phyloP scores from a whole-genome alignment of 1,140 invertebrate genomes.

The Sitobion miscanthi region DNA sequence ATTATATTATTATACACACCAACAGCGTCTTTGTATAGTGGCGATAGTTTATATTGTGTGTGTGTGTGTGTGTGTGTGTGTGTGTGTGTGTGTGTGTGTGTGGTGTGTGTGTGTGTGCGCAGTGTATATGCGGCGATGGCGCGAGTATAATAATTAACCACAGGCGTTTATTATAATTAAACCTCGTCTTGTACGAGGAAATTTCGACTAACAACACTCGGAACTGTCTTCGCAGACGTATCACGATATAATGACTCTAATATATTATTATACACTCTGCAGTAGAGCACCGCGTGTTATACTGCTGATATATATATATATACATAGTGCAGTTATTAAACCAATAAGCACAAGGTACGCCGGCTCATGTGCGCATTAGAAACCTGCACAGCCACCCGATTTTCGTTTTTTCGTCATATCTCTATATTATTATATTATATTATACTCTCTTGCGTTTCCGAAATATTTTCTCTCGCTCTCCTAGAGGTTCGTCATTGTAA shows the following conservation, averaged over 20 bases:
- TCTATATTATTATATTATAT: no score
- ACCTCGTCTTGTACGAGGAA: not conserved
- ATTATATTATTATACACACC: not conserved
- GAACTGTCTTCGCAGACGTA: not conserved
- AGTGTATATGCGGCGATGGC: not conserved
- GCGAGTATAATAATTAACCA: slow-evolving; percentile 48
- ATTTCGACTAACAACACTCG: not conserved
- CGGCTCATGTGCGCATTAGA: no score
- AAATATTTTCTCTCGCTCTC: not conserved
- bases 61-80: not conserved
- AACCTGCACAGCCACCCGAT: no score
- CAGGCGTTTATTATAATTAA: slow-evolving; percentile 48
- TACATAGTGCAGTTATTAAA: no score
- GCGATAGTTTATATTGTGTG: not conserved
- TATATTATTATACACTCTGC: not conserved
- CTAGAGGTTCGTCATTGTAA: not conserved
- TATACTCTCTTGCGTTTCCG: no score
- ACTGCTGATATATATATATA: no score
- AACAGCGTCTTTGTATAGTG: not conserved
- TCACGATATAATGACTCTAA: not conserved
- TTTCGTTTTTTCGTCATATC: no score
- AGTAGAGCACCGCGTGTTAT: not conserved
- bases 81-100: not conserved
- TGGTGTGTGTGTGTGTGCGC: no score
- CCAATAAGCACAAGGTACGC: no score